A percentile compares a stretch with the other conserved stretches of the same genome.
phyloP scores from a whole-genome alignment of 53 echinoderm and acorn worm species.

The Apostichopus leukothele region DNA sequence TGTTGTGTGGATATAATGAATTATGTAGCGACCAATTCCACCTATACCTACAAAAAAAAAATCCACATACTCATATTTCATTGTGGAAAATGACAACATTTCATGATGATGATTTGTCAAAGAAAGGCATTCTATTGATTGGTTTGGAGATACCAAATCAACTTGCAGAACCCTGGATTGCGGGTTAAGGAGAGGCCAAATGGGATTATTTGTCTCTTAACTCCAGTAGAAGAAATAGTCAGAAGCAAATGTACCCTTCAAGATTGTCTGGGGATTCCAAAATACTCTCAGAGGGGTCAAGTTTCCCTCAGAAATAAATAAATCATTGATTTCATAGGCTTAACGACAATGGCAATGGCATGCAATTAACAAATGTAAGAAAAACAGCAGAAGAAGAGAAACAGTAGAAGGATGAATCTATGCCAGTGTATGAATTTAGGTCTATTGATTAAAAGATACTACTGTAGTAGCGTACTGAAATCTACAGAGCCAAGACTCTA shows the following conservation, averaged over 20 bases:
- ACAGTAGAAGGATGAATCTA: not conserved
- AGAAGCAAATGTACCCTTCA: not conserved
- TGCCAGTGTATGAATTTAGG: not conserved
- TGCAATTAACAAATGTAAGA: conserved; percentile 8
- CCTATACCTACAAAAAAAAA: not conserved
- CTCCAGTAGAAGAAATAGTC: not conserved
- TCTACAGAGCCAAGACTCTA: not conserved
- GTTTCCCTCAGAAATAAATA: conserved; percentile 23
- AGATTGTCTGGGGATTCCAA: conserved; percentile 26
- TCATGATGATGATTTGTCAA: conserved; percentile 22
- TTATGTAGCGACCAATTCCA: too few species aligned
- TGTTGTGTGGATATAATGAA: too few species aligned
- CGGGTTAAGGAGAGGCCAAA: conserved; percentile 23
- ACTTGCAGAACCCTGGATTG: conserved; percentile 17
- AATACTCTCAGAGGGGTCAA: conserved; percentile 2
- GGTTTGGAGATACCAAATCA: conserved; percentile 19
- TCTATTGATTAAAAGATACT: not conserved
- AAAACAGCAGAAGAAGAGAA: not conserved
- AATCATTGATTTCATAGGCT: conserved; percentile 27
- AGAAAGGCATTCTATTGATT: conserved; percentile 24
- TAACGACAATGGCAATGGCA: conserved; percentile 20
- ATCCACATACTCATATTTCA: conserved; percentile 32
- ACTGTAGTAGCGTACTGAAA: not conserved
- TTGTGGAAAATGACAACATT: conserved; percentile 34
- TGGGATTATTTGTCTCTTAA: conserved; percentile 1